Percentiles rank a stretch among this genome's conserved stretches.
Evolutionary conservation across 2,113 vertebrate species (phyloP).

Genomic region (Xyrauchen texanus): DNA sequence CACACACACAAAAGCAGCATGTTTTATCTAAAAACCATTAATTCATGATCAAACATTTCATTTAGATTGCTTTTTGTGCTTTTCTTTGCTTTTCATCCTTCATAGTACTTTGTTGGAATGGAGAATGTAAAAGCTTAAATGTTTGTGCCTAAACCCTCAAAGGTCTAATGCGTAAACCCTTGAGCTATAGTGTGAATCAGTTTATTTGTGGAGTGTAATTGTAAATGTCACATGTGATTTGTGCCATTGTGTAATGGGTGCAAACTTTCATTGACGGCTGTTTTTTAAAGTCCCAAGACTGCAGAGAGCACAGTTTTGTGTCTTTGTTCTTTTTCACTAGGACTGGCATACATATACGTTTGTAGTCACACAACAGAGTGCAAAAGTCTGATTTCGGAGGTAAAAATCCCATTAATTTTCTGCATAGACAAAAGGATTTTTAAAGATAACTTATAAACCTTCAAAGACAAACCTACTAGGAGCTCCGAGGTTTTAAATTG

Average conservation of each 20-base stretch:
- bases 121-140: conserved; percentile 12
- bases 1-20: background rate
- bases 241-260: conserved; percentile 12
- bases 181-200: background rate
- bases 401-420: too few relatives aligned
- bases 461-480: too few relatives aligned
- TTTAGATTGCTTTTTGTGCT: background rate
- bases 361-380: background rate
- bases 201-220: background rate
- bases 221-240: conserved; percentile 30
- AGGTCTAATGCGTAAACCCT: background rate
- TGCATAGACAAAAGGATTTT: too few relatives aligned
- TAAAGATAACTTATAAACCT: too few relatives aligned
- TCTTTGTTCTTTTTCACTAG: background rate
- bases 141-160: conserved; percentile 1
- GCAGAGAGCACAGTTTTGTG: background rate
- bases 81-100: conserved; percentile 7
- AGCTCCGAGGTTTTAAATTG: too few relatives aligned
- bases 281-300: background rate
- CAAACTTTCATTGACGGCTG: conserved; percentile 8
- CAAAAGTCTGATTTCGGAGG: too few relatives aligned
- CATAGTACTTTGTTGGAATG: background rate
- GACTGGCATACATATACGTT: background rate
- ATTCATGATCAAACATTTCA: background rate
- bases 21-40: conserved; percentile 16